Evolutionary conservation across 2,113 vertebrate genomes (phyloP).

Genomic region (Spea multiplicata): DNA sequence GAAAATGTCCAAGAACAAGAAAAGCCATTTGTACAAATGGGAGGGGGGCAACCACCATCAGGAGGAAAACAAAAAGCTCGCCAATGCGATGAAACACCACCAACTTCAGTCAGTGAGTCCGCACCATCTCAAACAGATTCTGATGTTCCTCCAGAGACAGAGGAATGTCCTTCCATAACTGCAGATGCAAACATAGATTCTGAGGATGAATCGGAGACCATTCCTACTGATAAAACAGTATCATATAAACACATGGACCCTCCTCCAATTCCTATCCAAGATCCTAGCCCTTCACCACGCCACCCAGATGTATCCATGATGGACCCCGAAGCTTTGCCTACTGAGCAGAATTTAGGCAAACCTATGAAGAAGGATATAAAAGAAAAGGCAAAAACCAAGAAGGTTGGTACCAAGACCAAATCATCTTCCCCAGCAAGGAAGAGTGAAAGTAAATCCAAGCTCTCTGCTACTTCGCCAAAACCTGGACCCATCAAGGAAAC

Average conservation of each 20-base stretch:
- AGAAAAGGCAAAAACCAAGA: slow-evolving; percentile 89
- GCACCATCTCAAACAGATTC: slow-evolving; percentile 90
- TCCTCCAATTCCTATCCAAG: slow-evolving; percentile 77
- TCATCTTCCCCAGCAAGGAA: slow-evolving; percentile 85
- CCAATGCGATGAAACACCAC: slow-evolving; percentile 92
- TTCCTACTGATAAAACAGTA: slow-evolving; percentile 92
- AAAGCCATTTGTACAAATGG: slow-evolving; percentile 75
- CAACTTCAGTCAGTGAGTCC: slow-evolving; percentile 89
- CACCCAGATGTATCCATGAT: slow-evolving; percentile 93
- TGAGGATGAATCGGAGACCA: slow-evolving; percentile 94
- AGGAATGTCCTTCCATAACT: slow-evolving; percentile 94
- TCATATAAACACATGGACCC: slow-evolving; percentile 88
- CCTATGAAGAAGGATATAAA: slow-evolving; percentile 84
- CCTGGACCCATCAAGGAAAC: slow-evolving; percentile 76
- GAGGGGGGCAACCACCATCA: slow-evolving; percentile 79
- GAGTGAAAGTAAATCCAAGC: slow-evolving; percentile 73
- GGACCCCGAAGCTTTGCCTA: slow-evolving; percentile 84
- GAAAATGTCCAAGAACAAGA: slow-evolving; percentile 74
- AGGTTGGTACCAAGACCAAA: slow-evolving; percentile 80
- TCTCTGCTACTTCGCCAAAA: slow-evolving; percentile 72
- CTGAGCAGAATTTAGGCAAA: slow-evolving; percentile 81
- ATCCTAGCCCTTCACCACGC: slow-evolving; percentile 83
- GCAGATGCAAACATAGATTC: slow-evolving; percentile 96
- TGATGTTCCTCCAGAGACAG: slow-evolving; percentile 89
- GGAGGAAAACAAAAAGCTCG: slow-evolving; percentile 79